A percentile compares a stretch with the other conserved stretches of the same genome.
Conservation (phyloP, 2,113 vertebrate genomes). For the Stomatorhinus ivindoensis region DNA sequence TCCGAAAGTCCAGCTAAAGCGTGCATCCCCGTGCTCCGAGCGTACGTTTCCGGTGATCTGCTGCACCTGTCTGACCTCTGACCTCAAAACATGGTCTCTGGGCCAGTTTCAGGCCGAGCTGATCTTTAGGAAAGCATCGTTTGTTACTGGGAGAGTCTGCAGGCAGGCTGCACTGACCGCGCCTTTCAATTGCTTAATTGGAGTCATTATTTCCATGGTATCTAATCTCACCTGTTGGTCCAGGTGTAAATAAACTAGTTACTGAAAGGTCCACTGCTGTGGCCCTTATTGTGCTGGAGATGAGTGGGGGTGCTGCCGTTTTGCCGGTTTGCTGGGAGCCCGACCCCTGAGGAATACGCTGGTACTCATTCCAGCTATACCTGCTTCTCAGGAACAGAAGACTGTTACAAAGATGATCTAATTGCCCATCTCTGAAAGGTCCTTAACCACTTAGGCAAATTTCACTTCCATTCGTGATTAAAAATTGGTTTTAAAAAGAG, state of each 20-base stretch:
- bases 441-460: conserved; percentile 52
- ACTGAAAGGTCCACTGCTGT: neutral
- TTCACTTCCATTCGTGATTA: conserved; percentile 58
- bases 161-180: too few species aligned
- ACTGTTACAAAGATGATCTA: conserved; percentile 62
- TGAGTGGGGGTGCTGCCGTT: too few species aligned
- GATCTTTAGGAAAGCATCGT: neutral
- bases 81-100: neutral
- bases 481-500: conserved; percentile 54
- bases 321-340: neutral
- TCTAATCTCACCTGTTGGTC: neutral
- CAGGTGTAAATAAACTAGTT: neutral
- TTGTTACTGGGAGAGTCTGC: neutral
- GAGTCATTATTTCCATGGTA: neutral
- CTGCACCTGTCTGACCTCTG: neutral
- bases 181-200: neutral
- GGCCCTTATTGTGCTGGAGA: neutral
- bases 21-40: too few species aligned
- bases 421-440: conserved; percentile 61
- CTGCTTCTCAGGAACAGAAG: conserved; percentile 36
- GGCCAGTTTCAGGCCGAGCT: neutral
- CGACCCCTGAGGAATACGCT: neutral
- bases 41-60: neutral
- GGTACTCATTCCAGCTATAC: neutral
- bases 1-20: neutral